phyloP scores from a whole-genome alignment of 2,113 vertebrate species.

The Psettodes erumei region DNA sequence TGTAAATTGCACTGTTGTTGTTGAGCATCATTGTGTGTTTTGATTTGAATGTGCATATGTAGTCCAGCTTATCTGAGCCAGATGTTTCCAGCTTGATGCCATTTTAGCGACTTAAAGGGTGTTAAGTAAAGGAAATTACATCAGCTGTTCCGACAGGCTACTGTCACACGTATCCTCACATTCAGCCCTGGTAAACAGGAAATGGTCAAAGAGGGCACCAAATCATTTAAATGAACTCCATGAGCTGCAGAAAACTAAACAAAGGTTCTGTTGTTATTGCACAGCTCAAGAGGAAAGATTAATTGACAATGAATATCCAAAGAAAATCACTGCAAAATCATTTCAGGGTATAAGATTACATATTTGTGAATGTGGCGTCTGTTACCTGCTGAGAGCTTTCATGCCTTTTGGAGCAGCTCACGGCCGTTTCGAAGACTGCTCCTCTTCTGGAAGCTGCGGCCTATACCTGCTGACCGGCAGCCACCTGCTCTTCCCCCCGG shows the following conservation, averaged over 20 bases:
- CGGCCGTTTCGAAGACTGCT: conserved; percentile 32
- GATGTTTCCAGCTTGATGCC: conserved; percentile 54
- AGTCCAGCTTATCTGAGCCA: conserved; percentile 43
- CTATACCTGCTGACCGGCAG: conserved; percentile 42
- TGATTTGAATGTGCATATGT: conserved; percentile 10
- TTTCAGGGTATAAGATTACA: conserved; percentile 3
- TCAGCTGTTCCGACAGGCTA: conserved; percentile 58
- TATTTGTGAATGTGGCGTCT: conserved; percentile 18
- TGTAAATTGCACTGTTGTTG: background rate
- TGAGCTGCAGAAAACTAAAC: conserved; percentile 15
- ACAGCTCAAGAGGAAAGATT: background rate
- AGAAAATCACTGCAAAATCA: conserved; percentile 9
- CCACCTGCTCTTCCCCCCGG: conserved; percentile 65
- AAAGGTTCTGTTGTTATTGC: background rate
- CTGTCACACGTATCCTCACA: conserved; percentile 53
- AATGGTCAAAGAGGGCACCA: conserved; percentile 47
- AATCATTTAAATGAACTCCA: conserved; percentile 52
- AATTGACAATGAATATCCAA: background rate
- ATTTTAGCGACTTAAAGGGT: conserved; percentile 33
- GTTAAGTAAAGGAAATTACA: conserved; percentile 61
- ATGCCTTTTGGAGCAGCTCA: conserved; percentile 13
- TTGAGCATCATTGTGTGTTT: conserved; percentile 2
- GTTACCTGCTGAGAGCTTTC: conserved; percentile 2
- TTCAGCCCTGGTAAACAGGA: conserved; percentile 68
- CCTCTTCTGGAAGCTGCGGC: conserved; percentile 20